Conservation (phyloP, 1,140 invertebrate genomes). For the Papilio machaon region DNA sequence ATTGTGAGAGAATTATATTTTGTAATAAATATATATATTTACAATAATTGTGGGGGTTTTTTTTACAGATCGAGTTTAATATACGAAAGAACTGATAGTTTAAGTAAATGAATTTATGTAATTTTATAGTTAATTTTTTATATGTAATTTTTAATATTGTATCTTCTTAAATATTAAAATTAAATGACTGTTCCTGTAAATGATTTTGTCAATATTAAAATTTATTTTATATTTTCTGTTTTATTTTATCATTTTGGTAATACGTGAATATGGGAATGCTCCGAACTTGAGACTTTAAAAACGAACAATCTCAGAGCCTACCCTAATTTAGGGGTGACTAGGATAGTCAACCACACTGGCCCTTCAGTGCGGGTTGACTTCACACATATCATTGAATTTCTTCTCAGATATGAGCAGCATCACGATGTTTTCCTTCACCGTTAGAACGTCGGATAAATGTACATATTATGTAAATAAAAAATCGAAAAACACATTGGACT, state of each 20-base stretch:
- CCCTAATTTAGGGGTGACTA: too few species aligned
- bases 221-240: constrained; percentile 26
- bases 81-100: constrained; percentile 34
- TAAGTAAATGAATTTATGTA: constrained; percentile 9
- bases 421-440: too few species aligned
- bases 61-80: constrained; percentile 19
- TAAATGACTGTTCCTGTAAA: constrained; percentile 32
- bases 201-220: constrained; percentile 19
- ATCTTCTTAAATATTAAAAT: constrained; percentile 8
- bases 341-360: too few species aligned
- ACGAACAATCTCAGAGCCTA: too few species aligned
- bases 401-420: too few species aligned
- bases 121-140: neutral
- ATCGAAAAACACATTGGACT: too few species aligned
- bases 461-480: too few species aligned
- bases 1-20: constrained; percentile 27
- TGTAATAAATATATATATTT: constrained; percentile 16
- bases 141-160: constrained; percentile 32
- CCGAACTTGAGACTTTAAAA: too few species aligned
- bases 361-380: too few species aligned
- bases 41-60: constrained; percentile 18
- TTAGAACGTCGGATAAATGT: too few species aligned
- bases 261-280: too few species aligned
- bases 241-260: neutral
- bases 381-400: too few species aligned